Percentiles rank a stretch among this genome's conserved stretches.
Evolutionary conservation across 2,888 invertebrate genomes (phyloP).

Genomic region (Nomada fabriciana): DNA sequence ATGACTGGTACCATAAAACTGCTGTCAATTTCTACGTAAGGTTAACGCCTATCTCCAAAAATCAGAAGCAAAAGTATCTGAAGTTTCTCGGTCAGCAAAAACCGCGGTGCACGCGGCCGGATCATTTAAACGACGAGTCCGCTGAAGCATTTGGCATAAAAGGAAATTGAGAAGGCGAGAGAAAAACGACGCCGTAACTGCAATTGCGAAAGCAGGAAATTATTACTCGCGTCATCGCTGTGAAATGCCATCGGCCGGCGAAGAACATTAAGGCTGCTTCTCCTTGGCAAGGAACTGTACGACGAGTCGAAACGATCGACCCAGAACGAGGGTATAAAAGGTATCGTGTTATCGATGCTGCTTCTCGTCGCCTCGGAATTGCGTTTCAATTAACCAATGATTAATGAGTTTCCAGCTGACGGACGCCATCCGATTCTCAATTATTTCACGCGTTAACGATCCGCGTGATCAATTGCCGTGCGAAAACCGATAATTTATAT

Average conservation of each 20-base stretch:
- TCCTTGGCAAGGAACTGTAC: conserved; percentile 3
- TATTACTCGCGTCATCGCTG: conserved; percentile 50
- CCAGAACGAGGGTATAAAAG: neutral
- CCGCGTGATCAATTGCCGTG: conserved; percentile 20
- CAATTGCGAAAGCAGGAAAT: conserved; percentile 61
- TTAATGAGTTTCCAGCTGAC: conserved; percentile 32
- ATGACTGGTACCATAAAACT: too few relatives aligned
- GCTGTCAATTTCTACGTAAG: too few relatives aligned
- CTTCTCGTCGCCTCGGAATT: conserved; percentile 31
- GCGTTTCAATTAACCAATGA: conserved; percentile 51
- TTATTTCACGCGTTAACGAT: conserved; percentile 37
- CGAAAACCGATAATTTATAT: conserved; percentile 12
- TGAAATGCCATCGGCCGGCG: conserved; percentile 47
- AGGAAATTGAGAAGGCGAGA: conserved; percentile 48
- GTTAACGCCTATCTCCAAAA: too few relatives aligned
- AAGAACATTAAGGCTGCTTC: conserved; percentile 39
- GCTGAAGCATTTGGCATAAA: conserved; percentile 21
- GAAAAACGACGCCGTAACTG: conserved; percentile 20
- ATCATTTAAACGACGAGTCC: conserved; percentile 29
- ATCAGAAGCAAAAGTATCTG: neutral
- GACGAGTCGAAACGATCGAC: conserved; percentile 21
- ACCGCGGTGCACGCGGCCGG: conserved; percentile 7
- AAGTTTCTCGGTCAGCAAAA: conserved; percentile 11
- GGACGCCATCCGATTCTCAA: conserved; percentile 20
- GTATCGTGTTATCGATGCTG: conserved; percentile 9